A percentile compares a stretch with the other conserved stretches of the same genome.
These are phyloP conservation scores for Holothuria glaberrima DNA, from an alignment of 35 echinoderm and acorn worm genomes.

Conservation along the genomic window DNA sequence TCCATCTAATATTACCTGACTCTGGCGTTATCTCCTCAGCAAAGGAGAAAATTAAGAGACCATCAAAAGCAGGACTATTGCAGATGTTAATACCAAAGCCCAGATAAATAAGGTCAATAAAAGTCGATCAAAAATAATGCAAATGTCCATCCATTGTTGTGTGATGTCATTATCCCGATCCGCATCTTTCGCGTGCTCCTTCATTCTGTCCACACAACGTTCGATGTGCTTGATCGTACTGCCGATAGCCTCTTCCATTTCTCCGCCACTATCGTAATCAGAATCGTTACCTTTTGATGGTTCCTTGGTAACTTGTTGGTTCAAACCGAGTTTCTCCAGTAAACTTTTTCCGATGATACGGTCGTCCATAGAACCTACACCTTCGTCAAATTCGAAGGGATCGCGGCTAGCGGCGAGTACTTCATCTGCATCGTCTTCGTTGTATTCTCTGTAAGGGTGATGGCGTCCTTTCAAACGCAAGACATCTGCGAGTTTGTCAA, in stretches of 20 bases:
- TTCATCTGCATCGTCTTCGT: conserved; percentile 12
- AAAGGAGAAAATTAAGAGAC: background rate
- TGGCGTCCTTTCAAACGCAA: conserved; percentile 57
- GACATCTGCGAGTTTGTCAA: conserved; percentile 62
- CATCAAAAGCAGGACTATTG: conserved; percentile 50
- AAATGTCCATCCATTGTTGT: conserved; percentile 89
- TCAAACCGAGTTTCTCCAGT: conserved; percentile 62
- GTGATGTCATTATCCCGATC: conserved; percentile 56
- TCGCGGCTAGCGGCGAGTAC: conserved; percentile 12
- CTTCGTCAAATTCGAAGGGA: conserved; percentile 72
- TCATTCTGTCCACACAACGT: conserved; percentile 57
- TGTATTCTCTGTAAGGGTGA: conserved; percentile 64
- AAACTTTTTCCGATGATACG: conserved; percentile 61
- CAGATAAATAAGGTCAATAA: conserved; percentile 57
- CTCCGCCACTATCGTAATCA: conserved; percentile 61
- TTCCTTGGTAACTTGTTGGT: conserved; percentile 21
- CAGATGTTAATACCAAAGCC: conserved; percentile 46
- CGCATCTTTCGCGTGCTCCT: conserved; percentile 29
- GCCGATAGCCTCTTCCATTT: conserved; percentile 59
- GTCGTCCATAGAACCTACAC: conserved; percentile 8
- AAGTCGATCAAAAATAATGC: conserved; percentile 73
- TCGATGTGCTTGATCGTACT: conserved; percentile 68
- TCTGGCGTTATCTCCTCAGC: too few species aligned
- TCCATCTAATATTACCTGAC: too few species aligned
- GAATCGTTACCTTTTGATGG: conserved; percentile 40